Base-by-base conservation (phyloP, 2,797 vertebrate species). In the Molossus alvarezi region DNA sequence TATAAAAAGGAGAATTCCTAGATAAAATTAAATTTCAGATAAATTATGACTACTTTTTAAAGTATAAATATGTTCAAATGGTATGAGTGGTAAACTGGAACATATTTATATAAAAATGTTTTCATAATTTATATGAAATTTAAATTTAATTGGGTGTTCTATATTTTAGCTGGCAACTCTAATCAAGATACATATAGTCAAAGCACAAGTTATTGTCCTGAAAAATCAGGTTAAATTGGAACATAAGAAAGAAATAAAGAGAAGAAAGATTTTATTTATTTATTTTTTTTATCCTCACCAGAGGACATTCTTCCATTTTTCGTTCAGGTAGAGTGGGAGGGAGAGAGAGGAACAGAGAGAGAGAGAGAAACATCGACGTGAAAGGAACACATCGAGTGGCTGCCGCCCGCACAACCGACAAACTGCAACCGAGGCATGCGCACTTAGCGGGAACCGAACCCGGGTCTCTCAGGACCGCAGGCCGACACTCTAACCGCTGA, bases 111-210 rank as follows among this genome's bases (percentile, higher is more conserved):
- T 33, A 27, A 79, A 76, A 13, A 23, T 37, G 25, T 79, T 79
- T 58, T 79, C 45, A 82, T 77, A 6, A 45, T 91, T 83, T 55
- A 62, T 65, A 23, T 77, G 25, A 93, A 88, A 88, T 89, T 96
- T 60, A 94, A 87, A 94, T 91, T 62, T 71, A 94, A 72, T 27
- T 57, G 6, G 48, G 23, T 75, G 4, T 82, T 87, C 33, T 81
- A 62, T 67, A 48, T 88, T 94, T 90, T 87, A 84, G 53, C 58
- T 93, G 33, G 45, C 67, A 96, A 77, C 14, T 85, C n/a, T 91
- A 81, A 57, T 69, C 55, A 79, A 37, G 65, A 77, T 48, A 10
- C 4, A 20, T 53, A 45, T 17, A 83, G 27, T 90, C 37, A 84
- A 86, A 60, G 53, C 17, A 93, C 33, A 77, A 94, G 88, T 69